phyloP scores from a whole-genome alignment of 2,797 vertebrate species.

The Pampus argenteus region DNA sequence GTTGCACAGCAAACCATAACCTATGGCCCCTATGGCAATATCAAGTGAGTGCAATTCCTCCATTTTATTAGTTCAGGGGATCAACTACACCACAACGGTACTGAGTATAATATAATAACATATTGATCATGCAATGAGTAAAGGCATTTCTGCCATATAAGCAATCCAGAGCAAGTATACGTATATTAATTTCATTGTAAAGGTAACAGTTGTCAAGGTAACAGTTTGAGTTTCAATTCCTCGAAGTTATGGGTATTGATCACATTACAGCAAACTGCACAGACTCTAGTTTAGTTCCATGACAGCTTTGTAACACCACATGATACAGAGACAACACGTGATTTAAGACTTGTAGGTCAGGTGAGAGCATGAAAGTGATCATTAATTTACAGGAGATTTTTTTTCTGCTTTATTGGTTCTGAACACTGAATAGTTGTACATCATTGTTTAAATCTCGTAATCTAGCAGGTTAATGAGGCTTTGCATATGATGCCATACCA shows the following conservation, averaged over 20 bases:
- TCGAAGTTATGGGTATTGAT: neutral
- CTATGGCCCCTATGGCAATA: constrained; percentile 30
- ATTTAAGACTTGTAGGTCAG: neutral
- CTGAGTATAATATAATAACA: constrained; percentile 16
- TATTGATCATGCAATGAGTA: constrained; percentile 9
- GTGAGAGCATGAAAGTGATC: too few relatives aligned
- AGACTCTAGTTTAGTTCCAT: neutral
- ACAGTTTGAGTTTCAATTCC: neutral
- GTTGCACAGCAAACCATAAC: constrained; percentile 41
- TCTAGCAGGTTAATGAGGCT: too few relatives aligned
- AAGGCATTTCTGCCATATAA: constrained; percentile 20
- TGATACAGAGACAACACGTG: constrained; percentile 1
- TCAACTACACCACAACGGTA: constrained; percentile 21
- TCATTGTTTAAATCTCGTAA: too few relatives aligned
- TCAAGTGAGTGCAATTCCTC: constrained; percentile 20
- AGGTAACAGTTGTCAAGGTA: neutral
- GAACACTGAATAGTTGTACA: too few relatives aligned
- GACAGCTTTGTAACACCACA: neutral
- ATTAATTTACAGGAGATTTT: too few relatives aligned
- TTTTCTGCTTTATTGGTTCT: too few relatives aligned
- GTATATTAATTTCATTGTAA: too few relatives aligned
- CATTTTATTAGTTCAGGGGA: constrained; percentile 26
- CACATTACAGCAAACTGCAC: neutral
- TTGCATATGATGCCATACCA: too few relatives aligned
- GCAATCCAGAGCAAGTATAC: neutral